Evolutionary conservation across 2,113 vertebrate species (phyloP).

Genomic region (Nothoprocta perdicaria): DNA sequence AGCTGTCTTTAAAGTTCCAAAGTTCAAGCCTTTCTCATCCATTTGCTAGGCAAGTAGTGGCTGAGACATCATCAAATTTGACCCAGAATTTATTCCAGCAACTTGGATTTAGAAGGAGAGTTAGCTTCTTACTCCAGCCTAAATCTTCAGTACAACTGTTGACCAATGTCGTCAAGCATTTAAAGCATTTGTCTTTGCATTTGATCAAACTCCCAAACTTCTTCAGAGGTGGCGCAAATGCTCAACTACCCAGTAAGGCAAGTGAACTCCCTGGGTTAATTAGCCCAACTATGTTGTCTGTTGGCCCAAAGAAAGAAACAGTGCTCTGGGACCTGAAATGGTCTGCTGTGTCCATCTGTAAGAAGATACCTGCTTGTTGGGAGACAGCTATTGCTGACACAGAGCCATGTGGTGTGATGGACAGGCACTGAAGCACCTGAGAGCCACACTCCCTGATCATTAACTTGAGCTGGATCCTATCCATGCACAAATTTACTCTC

Average conservation of each 20-base stretch:
- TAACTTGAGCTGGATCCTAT: not conserved
- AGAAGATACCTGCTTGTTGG: not conserved
- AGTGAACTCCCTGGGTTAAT: not conserved
- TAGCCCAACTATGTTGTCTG: not conserved
- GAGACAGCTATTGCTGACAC: not conserved
- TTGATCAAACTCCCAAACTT: not conserved
- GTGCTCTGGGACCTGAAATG: not conserved
- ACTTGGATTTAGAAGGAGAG: not conserved
- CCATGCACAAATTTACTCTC: not conserved
- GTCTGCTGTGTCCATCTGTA: accelerated
- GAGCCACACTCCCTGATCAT: not conserved
- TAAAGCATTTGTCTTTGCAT: not conserved
- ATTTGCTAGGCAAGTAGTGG: not conserved
- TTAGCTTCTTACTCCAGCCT: not conserved
- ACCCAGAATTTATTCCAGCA: not conserved
- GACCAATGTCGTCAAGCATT: not conserved
- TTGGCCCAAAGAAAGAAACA: not conserved
- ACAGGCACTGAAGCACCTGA: not conserved
- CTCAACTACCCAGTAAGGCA: not conserved
- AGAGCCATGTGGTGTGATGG: not conserved
- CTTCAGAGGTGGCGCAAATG: not conserved
- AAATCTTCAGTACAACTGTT: not conserved
- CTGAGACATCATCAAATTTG: not conserved
- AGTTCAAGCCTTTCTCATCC: not conserved
- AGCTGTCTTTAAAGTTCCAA: not conserved